Conservation (phyloP, 1,140 invertebrate species). For the Gryllus bimaculatus region DNA sequence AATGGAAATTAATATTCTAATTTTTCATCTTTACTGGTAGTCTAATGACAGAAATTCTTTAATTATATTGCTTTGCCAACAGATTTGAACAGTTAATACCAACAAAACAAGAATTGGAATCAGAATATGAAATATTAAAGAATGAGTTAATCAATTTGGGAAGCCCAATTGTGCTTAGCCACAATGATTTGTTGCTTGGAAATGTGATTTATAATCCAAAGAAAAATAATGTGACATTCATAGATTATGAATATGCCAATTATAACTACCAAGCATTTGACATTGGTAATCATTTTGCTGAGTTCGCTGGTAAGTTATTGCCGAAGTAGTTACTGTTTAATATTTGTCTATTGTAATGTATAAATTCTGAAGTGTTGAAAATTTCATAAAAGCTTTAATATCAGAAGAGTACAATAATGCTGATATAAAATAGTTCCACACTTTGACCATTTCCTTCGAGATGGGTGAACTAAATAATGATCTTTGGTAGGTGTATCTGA, state of each 20-base stretch:
- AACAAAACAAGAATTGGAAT: constrained; percentile 51
- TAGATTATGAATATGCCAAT: constrained; percentile 95
- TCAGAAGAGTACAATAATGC: not conserved
- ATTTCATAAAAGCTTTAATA: not conserved
- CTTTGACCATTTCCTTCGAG: not conserved
- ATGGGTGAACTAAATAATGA: not conserved
- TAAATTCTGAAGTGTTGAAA: not conserved
- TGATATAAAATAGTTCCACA: not conserved
- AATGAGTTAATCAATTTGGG: constrained; percentile 49
- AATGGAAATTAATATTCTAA: constrained; percentile 18
- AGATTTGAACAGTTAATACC: constrained; percentile 61
- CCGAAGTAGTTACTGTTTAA: not conserved
- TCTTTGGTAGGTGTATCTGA: constrained; percentile 51
- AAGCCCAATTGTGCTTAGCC: constrained; percentile 87
- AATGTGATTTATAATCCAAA: constrained; percentile 82
- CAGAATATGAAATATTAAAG: constrained; percentile 61
- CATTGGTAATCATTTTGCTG: constrained; percentile 96
- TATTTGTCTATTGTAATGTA: not conserved
- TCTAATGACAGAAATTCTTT: not conserved
- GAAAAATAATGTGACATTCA: constrained; percentile 72
- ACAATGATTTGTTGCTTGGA: constrained; percentile 92
- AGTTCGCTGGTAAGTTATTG: constrained; percentile 75
- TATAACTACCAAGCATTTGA: constrained; percentile 94
- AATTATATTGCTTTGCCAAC: constrained; percentile 29
- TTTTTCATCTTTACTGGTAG: not conserved